phyloP scores from a whole-genome alignment of 2,797 vertebrate species.

The Mormyrus hasselquistii region DNA sequence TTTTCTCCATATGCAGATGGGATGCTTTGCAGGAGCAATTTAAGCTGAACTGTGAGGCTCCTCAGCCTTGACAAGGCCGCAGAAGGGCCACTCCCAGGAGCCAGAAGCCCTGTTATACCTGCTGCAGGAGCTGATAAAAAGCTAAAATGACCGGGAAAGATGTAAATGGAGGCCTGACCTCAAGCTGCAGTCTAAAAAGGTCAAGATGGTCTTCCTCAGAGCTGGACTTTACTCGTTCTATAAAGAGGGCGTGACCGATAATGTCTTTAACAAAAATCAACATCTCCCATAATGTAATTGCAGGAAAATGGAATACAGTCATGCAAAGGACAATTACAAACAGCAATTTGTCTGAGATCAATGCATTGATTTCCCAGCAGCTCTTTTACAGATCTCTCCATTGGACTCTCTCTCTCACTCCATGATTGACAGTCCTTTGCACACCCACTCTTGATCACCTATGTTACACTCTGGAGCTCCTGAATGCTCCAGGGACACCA shows the following conservation, averaged over 20 bases:
- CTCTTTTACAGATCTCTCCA: background rate
- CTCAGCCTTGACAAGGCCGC: background rate
- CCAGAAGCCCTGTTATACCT: background rate
- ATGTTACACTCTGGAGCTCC: background rate
- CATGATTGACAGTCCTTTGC: background rate
- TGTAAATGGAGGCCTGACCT: background rate
- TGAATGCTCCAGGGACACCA: background rate
- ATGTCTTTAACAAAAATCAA: background rate
- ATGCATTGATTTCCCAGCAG: background rate
- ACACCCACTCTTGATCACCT: background rate
- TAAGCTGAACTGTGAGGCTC: background rate
- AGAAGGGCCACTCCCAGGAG: background rate
- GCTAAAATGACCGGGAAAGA: background rate
- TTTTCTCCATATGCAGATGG: background rate
- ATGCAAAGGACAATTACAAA: slow-evolving; percentile 1
- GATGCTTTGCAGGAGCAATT: background rate
- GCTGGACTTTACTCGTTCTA: background rate
- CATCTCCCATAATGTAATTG: background rate
- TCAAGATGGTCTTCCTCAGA: background rate
- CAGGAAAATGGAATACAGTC: background rate
- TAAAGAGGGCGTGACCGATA: background rate
- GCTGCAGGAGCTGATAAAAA: background rate
- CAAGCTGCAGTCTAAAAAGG: background rate
- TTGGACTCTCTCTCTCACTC: background rate
- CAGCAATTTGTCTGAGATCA: background rate